These are phyloP conservation scores for Scomber scombrus DNA, from an alignment of 2,113 vertebrate species.

Conservation along the genomic window DNA sequence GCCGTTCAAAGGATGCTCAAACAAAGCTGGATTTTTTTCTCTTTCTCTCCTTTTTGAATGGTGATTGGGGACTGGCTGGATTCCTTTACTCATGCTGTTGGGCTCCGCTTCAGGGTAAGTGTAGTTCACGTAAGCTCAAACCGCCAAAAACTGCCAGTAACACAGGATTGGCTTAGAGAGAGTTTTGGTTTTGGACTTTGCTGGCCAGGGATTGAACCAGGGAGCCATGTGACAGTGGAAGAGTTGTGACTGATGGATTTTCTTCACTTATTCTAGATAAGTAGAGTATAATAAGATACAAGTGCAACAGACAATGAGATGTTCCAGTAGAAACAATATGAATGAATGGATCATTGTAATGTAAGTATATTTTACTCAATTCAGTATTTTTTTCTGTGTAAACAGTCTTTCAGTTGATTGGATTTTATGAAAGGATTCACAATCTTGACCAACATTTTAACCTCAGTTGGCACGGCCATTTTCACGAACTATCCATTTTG, in stretches of 20 bases:
- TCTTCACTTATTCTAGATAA: constrained; percentile 11
- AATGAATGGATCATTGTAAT: constrained; percentile 49
- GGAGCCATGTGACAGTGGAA: constrained; percentile 49
- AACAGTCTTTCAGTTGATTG: background rate
- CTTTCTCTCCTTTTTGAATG: constrained; percentile 73
- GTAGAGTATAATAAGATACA: background rate
- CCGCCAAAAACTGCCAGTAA: constrained; percentile 77
- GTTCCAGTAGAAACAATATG: background rate
- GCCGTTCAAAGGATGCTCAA: constrained; percentile 83
- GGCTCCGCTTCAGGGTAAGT: constrained; percentile 82
- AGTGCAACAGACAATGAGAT: constrained; percentile 15
- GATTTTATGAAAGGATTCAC: background rate
- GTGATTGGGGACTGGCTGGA: constrained; percentile 79
- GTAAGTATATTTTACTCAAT: constrained; percentile 62
- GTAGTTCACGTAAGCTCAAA: constrained; percentile 70
- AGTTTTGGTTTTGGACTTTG: constrained; percentile 70
- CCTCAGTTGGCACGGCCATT: background rate
- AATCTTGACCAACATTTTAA: background rate
- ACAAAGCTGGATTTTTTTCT: constrained; percentile 80
- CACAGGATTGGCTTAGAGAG: constrained; percentile 57
- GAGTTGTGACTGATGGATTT: constrained; percentile 29
- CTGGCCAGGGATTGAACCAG: constrained; percentile 49
- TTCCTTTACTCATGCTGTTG: constrained; percentile 81
- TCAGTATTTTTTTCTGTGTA: constrained; percentile 17
- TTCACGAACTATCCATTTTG: background rate